phyloP scores from a whole-genome alignment of 30 jellyfish, hydroid and myxozoan genomes.

The Aurelia aurita region DNA sequence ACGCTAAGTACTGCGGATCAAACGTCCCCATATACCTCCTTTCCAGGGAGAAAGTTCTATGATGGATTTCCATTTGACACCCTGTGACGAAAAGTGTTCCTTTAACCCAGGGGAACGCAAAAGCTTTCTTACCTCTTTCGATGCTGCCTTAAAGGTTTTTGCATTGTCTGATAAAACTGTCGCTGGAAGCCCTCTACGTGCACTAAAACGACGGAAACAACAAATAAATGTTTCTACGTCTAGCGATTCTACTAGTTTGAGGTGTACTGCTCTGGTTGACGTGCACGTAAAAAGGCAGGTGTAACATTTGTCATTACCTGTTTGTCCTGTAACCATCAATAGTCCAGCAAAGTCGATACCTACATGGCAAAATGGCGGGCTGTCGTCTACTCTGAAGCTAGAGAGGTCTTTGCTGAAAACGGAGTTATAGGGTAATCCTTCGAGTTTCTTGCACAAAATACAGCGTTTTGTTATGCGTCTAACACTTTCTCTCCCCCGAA shows the following conservation, averaged over 20 bases:
- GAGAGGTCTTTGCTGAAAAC: constrained; percentile 6
- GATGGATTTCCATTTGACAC: constrained; percentile 57
- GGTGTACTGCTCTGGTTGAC: constrained; percentile 68
- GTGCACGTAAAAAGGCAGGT: constrained; percentile 55
- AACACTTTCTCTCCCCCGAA: too few species aligned
- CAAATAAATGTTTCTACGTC: constrained; percentile 21
- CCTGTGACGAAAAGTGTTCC: constrained; percentile 21
- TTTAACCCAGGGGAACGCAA: constrained; percentile 40
- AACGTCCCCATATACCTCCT: too few species aligned
- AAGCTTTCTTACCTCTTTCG: constrained; percentile 31
- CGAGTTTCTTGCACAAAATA: constrained; percentile 9
- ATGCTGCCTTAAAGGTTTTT: constrained; percentile 30
- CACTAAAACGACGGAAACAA: constrained; percentile 21
- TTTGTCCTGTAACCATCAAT: neutral
- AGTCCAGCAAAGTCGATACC: constrained; percentile 57
- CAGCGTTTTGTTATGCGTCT: too few species aligned
- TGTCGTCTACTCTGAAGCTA: constrained; percentile 25
- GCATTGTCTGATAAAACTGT: constrained; percentile 14
- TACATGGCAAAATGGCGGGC: constrained; percentile 9
- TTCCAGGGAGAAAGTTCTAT: too few species aligned
- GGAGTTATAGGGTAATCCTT: constrained; percentile 19
- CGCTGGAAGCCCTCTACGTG: constrained; percentile 45
- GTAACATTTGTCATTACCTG: constrained; percentile 16
- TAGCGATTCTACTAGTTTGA: constrained; percentile 31
- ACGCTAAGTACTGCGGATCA: too few species aligned